A percentile compares a stretch with the other conserved stretches of the same genome.
phyloP scores from a whole-genome alignment of 2,797 vertebrate genomes.

The Rhabdomys pumilio region DNA sequence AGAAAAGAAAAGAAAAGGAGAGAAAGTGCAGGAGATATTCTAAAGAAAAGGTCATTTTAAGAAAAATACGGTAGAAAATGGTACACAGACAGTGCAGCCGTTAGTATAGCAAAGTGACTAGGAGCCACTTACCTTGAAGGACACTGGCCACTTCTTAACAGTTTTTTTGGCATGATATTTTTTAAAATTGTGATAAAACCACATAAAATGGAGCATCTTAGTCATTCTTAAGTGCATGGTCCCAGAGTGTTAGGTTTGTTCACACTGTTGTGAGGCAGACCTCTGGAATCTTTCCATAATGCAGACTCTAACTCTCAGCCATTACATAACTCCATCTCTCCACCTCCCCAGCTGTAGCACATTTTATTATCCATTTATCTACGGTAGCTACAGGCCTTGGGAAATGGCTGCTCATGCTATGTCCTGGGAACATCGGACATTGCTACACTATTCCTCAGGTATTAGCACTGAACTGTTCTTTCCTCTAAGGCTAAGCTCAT shows the following conservation, averaged over 20 bases:
- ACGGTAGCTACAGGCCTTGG: neutral
- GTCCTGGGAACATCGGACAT: neutral
- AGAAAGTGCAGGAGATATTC: neutral
- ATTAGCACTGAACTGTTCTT: conserved; percentile 22
- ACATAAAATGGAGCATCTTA: conserved; percentile 50
- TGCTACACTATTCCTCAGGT: conserved; percentile 29
- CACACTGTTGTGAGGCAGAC: conserved; percentile 35
- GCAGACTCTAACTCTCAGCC: conserved; percentile 11
- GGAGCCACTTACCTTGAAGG: neutral
- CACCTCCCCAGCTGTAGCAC: neutral
- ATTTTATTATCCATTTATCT: conserved; percentile 24
- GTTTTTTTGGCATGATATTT: neutral
- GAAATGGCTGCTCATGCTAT: conserved; percentile 24
- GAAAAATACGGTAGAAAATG: conserved; percentile 47
- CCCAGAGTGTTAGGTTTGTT: conserved; percentile 1
- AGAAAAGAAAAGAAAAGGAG: neutral
- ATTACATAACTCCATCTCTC: neutral
- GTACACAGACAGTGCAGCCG: neutral
- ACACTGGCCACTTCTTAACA: neutral
- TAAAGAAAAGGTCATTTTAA: conserved; percentile 59
- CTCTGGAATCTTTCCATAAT: conserved; percentile 24
- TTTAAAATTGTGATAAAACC: conserved; percentile 26
- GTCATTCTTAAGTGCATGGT: conserved; percentile 44
- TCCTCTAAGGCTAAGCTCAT: conserved; percentile 63
- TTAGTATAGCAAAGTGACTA: neutral